Percentiles rank a stretch among this genome's conserved stretches.
phyloP scores from a whole-genome alignment of 2,797 vertebrate genomes.

The Danio kyathit region DNA sequence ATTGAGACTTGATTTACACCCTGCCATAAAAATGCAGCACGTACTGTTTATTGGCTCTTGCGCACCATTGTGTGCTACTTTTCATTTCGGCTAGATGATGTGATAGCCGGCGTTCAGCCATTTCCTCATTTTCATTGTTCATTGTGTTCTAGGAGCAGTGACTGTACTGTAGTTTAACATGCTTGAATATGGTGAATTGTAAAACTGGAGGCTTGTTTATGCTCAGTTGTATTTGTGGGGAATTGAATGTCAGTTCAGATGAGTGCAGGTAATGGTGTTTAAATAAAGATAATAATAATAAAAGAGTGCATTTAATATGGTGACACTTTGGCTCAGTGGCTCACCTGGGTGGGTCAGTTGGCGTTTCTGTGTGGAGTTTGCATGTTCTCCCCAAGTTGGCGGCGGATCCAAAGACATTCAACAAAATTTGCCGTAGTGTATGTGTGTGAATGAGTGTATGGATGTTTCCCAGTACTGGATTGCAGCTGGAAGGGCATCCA shows the following conservation, averaged over 20 bases:
- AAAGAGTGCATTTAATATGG: background rate
- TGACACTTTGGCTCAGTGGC: too few relatives aligned
- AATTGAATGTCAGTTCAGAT: background rate
- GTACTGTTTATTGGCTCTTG: slow-evolving; percentile 8
- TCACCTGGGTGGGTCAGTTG: too few relatives aligned
- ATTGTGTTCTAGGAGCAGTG: slow-evolving; percentile 15
- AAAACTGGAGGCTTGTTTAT: background rate
- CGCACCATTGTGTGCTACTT: slow-evolving; percentile 1
- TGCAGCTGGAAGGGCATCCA: too few relatives aligned
- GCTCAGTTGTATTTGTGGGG: background rate
- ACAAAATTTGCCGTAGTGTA: too few relatives aligned
- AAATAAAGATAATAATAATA: background rate
- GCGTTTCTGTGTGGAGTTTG: too few relatives aligned
- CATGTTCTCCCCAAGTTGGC: too few relatives aligned
- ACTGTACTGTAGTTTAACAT: background rate
- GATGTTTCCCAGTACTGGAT: too few relatives aligned
- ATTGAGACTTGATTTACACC: slow-evolving; percentile 28
- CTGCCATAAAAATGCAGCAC: slow-evolving; percentile 20
- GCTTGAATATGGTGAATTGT: background rate
- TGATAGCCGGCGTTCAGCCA: slow-evolving; percentile 4
- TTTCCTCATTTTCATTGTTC: slow-evolving; percentile 29
- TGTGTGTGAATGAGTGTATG: too few relatives aligned
- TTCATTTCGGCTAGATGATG: slow-evolving; percentile 34
- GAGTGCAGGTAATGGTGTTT: background rate
- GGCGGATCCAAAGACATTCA: too few relatives aligned